Conservation (phyloP, 2,797 vertebrate species). For the Catamblyrhynchus diadema region DNA sequence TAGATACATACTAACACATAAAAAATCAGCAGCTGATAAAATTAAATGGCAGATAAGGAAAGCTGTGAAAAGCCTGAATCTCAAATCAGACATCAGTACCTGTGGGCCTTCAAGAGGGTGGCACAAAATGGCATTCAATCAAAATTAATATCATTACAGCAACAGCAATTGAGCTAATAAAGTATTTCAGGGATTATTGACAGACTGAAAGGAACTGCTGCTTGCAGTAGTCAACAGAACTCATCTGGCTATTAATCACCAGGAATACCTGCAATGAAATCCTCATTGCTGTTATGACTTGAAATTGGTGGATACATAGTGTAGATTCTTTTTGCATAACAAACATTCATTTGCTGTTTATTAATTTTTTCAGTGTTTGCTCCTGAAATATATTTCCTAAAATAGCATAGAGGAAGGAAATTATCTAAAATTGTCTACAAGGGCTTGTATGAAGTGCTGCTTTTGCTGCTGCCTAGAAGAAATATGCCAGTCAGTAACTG, state of each 20-base stretch:
- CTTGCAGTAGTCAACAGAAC: not conserved
- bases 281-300: not conserved
- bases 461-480: not conserved
- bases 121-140: not conserved
- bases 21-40: not conserved
- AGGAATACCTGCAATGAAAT: not conserved
- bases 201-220: not conserved
- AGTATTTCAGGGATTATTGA: not conserved
- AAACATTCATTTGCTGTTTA: not conserved
- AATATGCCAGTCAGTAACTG: not conserved
- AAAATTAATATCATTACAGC: not conserved
- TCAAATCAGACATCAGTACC: not conserved
- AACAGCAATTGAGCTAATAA: not conserved
- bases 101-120: not conserved
- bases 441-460: not conserved
- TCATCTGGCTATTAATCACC: not conserved
- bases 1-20: not conserved
- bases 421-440: not conserved
- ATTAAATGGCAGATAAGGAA: not conserved
- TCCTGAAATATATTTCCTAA: not conserved
- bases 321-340: not conserved
- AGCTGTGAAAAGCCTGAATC: not conserved
- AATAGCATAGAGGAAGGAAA: conserved; percentile 12
- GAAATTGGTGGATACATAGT: not conserved
- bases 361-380: not conserved